Base-by-base conservation (phyloP, 2,113 vertebrate species). In the Psittacula cyanocephala region DNA sequence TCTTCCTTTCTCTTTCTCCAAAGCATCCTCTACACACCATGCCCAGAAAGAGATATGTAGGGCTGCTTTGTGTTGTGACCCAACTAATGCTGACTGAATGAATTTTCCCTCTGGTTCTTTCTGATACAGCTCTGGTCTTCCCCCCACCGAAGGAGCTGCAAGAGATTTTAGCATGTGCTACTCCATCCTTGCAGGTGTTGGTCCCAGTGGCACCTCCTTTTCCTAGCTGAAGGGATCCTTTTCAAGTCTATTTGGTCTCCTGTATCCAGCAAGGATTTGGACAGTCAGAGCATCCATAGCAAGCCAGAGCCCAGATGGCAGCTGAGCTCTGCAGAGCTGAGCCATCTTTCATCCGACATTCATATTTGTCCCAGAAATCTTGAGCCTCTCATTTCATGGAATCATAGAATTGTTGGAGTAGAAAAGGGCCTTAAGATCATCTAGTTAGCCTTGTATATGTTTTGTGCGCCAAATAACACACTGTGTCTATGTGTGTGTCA, bases 401-500 rank as follows among this genome's bases (percentile, higher is more conserved):
- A n/a, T 59, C 33, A 23, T 59, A 59, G 55, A 57, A 14, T n/a
- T 33, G 31, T 33, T 33, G 33, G 33, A 59, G 33, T 59, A 23
- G 55, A n/a, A n/a, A 59, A 59, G 33, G 33, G n/a, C 20, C 31
- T 59, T 14, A 22, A n/a, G 55, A 14, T 59, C 33, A n/a, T 59
- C 55, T 59, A 23, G 91, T 81, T 78, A 79, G 43, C 25, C 62
- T 64, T 78, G 46, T 74, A 15, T 43, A 49, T 20, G 29, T 91
- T 89, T 88, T 35, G 8, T 55, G 25, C 37, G 85, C 74, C 81
- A 81, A 71, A 29, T 43, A 37, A 62, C 2, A 1, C 44, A 64
- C 22, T 0, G 1, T 37, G 57, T 60, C 20, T n/a, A 37, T 17
- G 1, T 35, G 6, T 44, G 2, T 33, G 33, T 68, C 7, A 1